Evolutionary conservation across 2,113 vertebrate genomes (phyloP), one percentile per base, ranked within the genome.

Genomic region (Pteropus alecto): DNA sequence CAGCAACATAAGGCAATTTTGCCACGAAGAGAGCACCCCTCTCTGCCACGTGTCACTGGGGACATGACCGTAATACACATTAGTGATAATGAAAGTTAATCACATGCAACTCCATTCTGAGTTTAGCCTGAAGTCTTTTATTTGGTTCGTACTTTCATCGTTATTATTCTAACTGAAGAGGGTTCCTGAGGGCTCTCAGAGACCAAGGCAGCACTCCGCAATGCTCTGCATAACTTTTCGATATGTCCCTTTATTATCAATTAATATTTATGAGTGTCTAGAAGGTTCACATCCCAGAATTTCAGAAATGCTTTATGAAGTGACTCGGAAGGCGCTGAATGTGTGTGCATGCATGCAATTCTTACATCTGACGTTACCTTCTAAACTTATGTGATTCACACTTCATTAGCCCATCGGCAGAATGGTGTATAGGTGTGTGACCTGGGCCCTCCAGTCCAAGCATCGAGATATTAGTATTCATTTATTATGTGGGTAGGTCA

Each of bases 251-350:
- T 94, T 94, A 87, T 82, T 96, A 67, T 68, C 71, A 93, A 84
- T 94, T 93, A 91, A 93, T 95, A 95, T 79, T 91, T 89, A 86
- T 88, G 54, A 90, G 30, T 71, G 18, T 93, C 87, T 87, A 67
- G 76, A 86, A 93, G 56, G 70, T 70, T 76, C 71, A 35, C 28
- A 30, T 73, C 46, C 24, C 30, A 48, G 33, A 4, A 54, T 63
- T 90, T 48, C 43, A 88, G 81, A 86, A 85, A 61, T 43, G 21
- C 14, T 87, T 83, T 77, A 91, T 41, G 56, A 94, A 95, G 48
- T 54, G 74, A 81, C 65, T 67, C 41, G 56, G 78, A 67, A 94
- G 46, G 21, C 14, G 21, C 35, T 60, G 21, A 41, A 15, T 41
- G 0, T 48, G 48, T 68, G 51, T 16, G 33, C 16, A 10, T 54